Conservation (phyloP, 2,113 vertebrate species). For the Albula glossodonta region DNA sequence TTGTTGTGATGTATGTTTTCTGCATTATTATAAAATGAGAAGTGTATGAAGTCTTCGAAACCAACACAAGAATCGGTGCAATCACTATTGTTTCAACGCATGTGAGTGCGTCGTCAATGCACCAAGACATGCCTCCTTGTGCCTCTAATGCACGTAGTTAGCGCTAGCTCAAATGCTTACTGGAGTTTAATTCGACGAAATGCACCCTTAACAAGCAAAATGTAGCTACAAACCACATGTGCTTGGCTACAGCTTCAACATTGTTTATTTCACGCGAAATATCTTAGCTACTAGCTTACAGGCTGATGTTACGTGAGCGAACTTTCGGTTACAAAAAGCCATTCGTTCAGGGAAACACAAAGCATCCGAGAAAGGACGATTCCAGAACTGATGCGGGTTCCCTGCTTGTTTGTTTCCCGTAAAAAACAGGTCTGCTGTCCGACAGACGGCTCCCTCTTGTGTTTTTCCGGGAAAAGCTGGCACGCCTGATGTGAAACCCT, state of each 20-base stretch:
- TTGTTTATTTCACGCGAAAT: neutral
- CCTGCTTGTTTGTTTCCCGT: constrained; percentile 4
- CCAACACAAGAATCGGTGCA: too few relatives aligned
- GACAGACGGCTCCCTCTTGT: neutral
- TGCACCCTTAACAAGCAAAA: neutral
- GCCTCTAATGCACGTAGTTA: neutral
- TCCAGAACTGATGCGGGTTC: neutral
- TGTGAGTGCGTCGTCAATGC: neutral
- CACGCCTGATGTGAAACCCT: constrained; percentile 14
- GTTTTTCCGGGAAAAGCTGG: constrained; percentile 15
- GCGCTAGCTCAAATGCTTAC: neutral
- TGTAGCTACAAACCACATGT: neutral
- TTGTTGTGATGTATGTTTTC: too few relatives aligned
- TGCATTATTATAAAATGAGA: too few relatives aligned
- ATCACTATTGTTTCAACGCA: too few relatives aligned
- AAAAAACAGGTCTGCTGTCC: neutral
- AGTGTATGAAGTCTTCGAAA: too few relatives aligned
- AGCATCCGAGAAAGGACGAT: neutral
- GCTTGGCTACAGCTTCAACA: neutral
- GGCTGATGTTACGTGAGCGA: neutral
- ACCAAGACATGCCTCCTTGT: neutral
- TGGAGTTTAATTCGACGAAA: too few relatives aligned
- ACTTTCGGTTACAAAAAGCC: neutral
- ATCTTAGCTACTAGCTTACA: neutral
- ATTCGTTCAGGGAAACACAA: neutral